Base-by-base conservation (phyloP, 2,113 vertebrate genomes). In the Callopanchax toddi region DNA sequence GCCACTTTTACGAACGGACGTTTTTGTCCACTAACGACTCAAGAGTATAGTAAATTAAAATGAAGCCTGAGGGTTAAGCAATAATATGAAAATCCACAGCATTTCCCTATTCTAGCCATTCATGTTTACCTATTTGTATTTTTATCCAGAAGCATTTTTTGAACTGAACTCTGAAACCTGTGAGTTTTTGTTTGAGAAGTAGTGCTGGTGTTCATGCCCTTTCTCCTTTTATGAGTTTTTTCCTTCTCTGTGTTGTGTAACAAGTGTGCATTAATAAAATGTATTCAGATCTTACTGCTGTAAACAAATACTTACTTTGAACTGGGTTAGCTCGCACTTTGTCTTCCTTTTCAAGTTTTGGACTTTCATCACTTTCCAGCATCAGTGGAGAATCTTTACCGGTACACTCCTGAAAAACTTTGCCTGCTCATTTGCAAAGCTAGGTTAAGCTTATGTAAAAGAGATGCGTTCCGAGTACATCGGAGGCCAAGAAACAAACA, bases 371-470 rank as follows among this genome's bases (percentile, higher is more conserved):
- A 39, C 68, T 81, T 46, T 21, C 65, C 43, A 11, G 37, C 79
- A 67, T 65, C 52, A 22, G 36, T 23, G 60, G 52, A 69, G 66
- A 68, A 22, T 64, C 57, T 60, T 67, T 39, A n/a, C 79, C 84
- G 86, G 71, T 78, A 69, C 61, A 51, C 74, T 61, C 45, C 66
- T 71, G 51, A 63, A 57, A 82, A 90, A 81, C 71, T 85, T 86
- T 79, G 46, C 71, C 67, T 16, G 48, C 86, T 91, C 78, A 87
- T 93, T 90, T 91, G 86, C 86, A 86, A 85, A 90, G 89, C 89
- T 90, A 64, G 91, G 92, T 89, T 92, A 92, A 93, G 89, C 72
- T 87, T 89, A 91, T 92, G 90, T 87, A 91, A 91, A 92, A 61
- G 80, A 92, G 89, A 92, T 91, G 88, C 91, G 83, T 76, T 60